Evolutionary conservation across 64 coral and sea anemone genomes (phyloP).

Genomic region (Anthopleura sola): DNA sequence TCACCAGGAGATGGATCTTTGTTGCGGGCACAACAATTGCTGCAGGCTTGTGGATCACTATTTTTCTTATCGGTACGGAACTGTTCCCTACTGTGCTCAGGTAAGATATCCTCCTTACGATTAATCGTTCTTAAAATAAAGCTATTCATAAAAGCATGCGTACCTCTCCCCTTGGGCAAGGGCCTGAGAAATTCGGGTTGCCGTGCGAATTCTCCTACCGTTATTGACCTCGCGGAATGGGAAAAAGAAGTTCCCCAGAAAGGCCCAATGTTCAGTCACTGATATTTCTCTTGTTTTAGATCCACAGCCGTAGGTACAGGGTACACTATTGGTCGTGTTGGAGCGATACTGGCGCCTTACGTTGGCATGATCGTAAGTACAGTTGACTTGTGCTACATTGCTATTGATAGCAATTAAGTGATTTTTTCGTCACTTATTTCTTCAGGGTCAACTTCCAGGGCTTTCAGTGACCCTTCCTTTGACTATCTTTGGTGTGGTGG

Average conservation of each 20-base stretch:
- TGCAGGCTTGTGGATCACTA: background rate
- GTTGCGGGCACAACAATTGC: background rate
- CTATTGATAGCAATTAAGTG: no score
- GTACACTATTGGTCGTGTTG: constrained; percentile 22
- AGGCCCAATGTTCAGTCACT: background rate
- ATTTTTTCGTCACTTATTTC: background rate
- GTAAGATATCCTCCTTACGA: background rate
- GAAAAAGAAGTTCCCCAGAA: no score
- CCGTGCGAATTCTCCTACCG: no score
- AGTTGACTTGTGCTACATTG: no score
- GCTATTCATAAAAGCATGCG: background rate
- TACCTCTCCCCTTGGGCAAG: no score
- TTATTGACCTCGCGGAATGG: no score
- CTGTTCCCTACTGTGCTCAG: constrained; percentile 24
- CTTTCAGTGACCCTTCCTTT: background rate
- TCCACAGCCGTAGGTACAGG: constrained; percentile 20
- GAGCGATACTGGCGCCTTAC: constrained; percentile 5
- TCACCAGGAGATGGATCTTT: constrained; percentile 3
- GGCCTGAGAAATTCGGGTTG: no score
- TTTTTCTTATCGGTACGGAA: constrained; percentile 11
- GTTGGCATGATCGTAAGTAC: constrained; percentile 11
- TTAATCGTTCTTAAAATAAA: no score
- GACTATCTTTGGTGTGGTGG: background rate
- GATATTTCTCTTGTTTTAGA: background rate
- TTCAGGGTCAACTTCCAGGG: constrained; percentile 4